These are phyloP conservation scores for Ganaspis sp. DNA, from an alignment of 1,140 invertebrate species.

Conservation along the genomic window DNA sequence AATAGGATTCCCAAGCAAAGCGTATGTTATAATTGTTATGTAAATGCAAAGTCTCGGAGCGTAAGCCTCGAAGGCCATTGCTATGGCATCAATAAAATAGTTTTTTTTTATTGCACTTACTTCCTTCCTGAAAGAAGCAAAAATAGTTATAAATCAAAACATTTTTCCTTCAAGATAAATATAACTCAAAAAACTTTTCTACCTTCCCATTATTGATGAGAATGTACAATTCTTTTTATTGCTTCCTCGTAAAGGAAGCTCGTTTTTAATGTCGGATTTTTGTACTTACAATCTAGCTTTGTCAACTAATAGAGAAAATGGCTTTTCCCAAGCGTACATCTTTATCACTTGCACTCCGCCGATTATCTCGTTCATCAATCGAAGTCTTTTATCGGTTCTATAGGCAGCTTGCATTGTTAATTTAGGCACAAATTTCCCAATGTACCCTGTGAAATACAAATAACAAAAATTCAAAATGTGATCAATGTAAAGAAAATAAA, in stretches of 20 bases:
- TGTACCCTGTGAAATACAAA: constrained; percentile 80
- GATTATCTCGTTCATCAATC: constrained; percentile 94
- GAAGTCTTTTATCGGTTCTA: constrained; percentile 89
- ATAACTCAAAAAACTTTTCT: constrained; percentile 37
- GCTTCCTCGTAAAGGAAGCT: no score
- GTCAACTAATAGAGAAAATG: constrained; percentile 83
- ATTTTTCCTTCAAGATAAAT: no score
- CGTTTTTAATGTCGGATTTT: no score
- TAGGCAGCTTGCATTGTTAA: constrained; percentile 82
- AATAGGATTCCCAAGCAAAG: constrained; percentile 80
- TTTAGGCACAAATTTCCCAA: constrained; percentile 83
- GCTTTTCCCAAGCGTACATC: constrained; percentile 93
- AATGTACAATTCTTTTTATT: constrained; percentile 41
- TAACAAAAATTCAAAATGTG: no score
- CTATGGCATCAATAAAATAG: neutral
- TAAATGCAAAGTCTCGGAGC: constrained; percentile 75
- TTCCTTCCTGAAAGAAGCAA: neutral
- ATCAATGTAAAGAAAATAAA: no score
- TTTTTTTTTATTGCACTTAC: neutral
- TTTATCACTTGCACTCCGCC: constrained; percentile 93
- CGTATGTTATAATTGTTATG: constrained; percentile 85
- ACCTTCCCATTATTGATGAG: constrained; percentile 36
- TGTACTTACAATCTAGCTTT: constrained; percentile 75
- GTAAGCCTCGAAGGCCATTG: constrained; percentile 1
- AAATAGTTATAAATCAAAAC: no score